These are phyloP conservation scores for Forbesichthys papilliferus DNA, from an alignment of 2,113 vertebrate species.

Conservation along the genomic window DNA sequence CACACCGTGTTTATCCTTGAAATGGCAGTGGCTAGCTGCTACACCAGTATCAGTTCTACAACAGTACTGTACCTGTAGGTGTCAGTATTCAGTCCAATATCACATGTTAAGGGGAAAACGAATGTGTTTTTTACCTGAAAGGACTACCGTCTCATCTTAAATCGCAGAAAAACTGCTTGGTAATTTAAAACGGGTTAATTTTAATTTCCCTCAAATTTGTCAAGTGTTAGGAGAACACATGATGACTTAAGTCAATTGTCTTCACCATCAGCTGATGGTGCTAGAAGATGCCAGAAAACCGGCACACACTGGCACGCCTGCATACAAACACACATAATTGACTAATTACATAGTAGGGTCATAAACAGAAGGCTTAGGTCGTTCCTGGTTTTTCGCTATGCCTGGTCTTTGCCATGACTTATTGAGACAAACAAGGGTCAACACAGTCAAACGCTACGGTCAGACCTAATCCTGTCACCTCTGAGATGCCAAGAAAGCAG, in stretches of 20 bases:
- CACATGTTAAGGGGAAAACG: background rate
- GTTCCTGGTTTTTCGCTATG: background rate
- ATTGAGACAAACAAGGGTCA: conserved; percentile 75
- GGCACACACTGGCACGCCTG: conserved; percentile 16
- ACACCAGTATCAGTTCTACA: no score
- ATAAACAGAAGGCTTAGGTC: conserved; percentile 55
- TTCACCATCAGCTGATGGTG: conserved; percentile 30
- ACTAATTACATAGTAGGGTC: conserved; percentile 29
- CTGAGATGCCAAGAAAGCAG: conserved; percentile 52
- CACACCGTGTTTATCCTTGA: no score
- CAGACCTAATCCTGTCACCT: conserved; percentile 71
- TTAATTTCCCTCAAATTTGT: conserved; percentile 63
- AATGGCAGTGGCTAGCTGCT: no score
- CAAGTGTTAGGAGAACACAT: conserved; percentile 63
- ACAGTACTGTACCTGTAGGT: no score
- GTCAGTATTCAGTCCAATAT: no score
- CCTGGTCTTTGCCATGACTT: conserved; percentile 61
- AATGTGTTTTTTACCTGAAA: conserved; percentile 41
- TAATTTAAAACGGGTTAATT: conserved; percentile 64
- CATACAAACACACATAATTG: conserved; percentile 20
- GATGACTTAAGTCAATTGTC: conserved; percentile 50
- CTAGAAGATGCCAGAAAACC: conserved; percentile 43
- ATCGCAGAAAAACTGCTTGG: conserved; percentile 55
- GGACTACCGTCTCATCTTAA: conserved; percentile 56
- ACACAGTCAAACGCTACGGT: conserved; percentile 64